Evolutionary conservation across 2,888 invertebrate species (phyloP), one percentile per base, ranked within the genome.

Genomic region (Neoascia interrupta): DNA sequence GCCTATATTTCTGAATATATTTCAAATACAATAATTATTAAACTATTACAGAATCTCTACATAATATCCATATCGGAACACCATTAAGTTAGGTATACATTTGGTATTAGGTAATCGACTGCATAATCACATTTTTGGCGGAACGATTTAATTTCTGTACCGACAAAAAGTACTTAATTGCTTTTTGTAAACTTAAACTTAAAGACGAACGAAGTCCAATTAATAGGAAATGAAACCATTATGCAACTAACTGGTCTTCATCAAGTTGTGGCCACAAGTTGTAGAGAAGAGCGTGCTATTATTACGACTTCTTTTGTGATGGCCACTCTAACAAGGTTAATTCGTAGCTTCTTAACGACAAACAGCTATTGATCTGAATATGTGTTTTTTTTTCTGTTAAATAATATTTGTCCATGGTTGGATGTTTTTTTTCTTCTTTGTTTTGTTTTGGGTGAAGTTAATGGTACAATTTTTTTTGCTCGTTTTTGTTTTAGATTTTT

Each of bases 271-370:
- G 21, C 49, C 36, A 31, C 31, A n/a, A n/a, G 8, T 41, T 49
- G 5, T 26, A 36, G 26, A 21, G 37, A 21, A 47, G 45, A 56
- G 68, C 39, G 26, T 41, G 41, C 58, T 49, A 41, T 69, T 58
- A 69, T 69, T 58, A 26, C 43, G 41, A 53, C 6, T 49, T 58
- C 68, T 58, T 69, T 69, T 60, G 68, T 69, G 34, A 69, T 51
- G 68, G 58, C 31, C 39, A 8, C 51, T 49, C 41, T 69, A 58
- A 69, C 58, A 69, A 69, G 58, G 68, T 69, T 69, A 69, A 69
- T 69, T 34, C 58, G 49, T 58, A 51, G 34, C 49, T 51, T 58
- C n/a, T 69, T 69, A 36, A 69, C 36, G 58, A 60, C 58, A 69
- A 51, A 58, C 51, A 41, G 41, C 60, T 60, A 49, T 51, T 60